Evolutionary conservation across 2,113 vertebrate genomes (phyloP), one percentile per base, ranked within the genome.

Genomic region (Percopsis transmontana): DNA sequence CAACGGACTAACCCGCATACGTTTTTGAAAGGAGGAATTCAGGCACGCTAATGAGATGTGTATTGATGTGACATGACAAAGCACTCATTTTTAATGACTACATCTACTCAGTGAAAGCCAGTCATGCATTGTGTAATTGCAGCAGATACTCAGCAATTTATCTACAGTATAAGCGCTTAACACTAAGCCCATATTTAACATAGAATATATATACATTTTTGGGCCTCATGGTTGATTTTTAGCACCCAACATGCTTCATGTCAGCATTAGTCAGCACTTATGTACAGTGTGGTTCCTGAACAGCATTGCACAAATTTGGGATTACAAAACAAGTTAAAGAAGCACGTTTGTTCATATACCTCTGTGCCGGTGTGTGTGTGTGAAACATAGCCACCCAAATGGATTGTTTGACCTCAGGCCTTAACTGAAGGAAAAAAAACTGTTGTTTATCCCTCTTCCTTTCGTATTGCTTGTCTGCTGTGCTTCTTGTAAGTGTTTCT

Each of bases 351-450:
- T 66, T 60, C 21, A 38, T 33, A 16, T 11, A 7, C 40, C 55
- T 15, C 1, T 27, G 24, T 47, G 42, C 42, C 59, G 45, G 50
- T 51, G 56, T 40, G 56, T 11, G 8, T 16, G 23, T 1, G 13
- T 55, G n/a, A 13, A 19, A 45, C 2, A 0, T 41, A 70, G 16
- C 18, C 19, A 41, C 74, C 58, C 59, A 45, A 78, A 73, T 70
- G 2, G 66, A 33, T 81, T 67, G 9, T 74, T 61, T 62, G 39
- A 76, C 70, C 66, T 76, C 60, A 60, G 53, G 56, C 56, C 60
- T 48, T 76, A 58, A 69, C 77, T 63, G 66, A 56, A 68, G 27
- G n/a, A 15, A 6, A 41, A 44, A 39, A 55, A 63, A 0, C 16
- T 0, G 19, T 74, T 74, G 42, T 20, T 27, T 19, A 50, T 18